Percentiles rank a stretch among this genome's conserved stretches.
phyloP scores from a whole-genome alignment of 2,888 invertebrate species.

The Rhogogaster chlorosoma region DNA sequence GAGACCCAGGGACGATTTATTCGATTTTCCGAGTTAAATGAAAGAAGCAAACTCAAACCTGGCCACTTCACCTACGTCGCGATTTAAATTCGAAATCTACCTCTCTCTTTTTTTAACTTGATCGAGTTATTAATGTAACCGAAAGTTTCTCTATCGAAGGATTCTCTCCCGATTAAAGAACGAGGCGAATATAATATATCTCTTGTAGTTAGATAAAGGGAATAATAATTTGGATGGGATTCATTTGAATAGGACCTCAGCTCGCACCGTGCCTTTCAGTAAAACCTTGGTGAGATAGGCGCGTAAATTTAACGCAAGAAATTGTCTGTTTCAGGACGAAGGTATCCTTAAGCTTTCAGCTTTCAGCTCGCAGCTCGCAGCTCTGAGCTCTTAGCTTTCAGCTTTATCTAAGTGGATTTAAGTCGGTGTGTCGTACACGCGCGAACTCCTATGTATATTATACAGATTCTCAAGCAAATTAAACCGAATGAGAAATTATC shows the following conservation, averaged over 20 bases:
- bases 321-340: constrained; percentile 17
- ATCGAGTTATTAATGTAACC: background rate
- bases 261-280: background rate
- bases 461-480: background rate
- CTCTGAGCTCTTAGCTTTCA: constrained; percentile 21
- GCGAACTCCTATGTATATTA: background rate
- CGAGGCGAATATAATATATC: background rate
- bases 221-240: background rate
- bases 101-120: background rate
- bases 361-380: background rate
- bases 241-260: background rate
- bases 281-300: background rate
- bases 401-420: constrained; percentile 23
- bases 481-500: background rate
- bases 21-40: background rate
- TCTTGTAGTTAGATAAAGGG: background rate
- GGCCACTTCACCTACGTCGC: too few relatives aligned
- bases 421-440: constrained; percentile 10
- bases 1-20: background rate
- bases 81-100: too few relatives aligned
- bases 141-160: too few relatives aligned
- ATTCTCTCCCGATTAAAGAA: background rate
- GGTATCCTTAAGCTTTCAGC: constrained; percentile 12
- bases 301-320: constrained; percentile 18
- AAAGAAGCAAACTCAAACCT: too few relatives aligned